phyloP scores from a whole-genome alignment of 2,113 vertebrate species.

The Scolopax mira region DNA sequence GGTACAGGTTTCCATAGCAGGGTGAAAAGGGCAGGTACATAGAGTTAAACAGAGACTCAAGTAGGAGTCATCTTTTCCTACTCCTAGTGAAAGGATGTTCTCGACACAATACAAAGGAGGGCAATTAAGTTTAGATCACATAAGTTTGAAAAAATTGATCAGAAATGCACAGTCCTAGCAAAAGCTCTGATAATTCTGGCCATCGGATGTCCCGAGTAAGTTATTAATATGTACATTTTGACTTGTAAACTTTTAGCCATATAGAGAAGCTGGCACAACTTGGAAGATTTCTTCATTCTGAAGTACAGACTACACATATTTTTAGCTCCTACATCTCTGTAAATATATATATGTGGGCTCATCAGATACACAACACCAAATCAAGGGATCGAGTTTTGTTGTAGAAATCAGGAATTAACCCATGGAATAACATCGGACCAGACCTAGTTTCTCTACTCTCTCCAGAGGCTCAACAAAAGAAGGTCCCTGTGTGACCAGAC shows the following conservation, averaged over 20 bases:
- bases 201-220: background rate
- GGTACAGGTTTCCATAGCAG: background rate
- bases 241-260: background rate
- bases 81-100: background rate
- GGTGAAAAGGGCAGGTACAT: background rate
- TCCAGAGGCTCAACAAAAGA: background rate
- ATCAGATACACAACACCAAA: background rate
- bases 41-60: background rate
- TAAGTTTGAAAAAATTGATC: background rate
- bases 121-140: background rate
- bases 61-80: background rate
- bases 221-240: fast-evolving
- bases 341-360: background rate
- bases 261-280: background rate
- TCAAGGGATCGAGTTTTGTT: background rate
- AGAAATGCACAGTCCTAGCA: background rate
- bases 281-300: background rate
- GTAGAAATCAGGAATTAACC: background rate
- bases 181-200: background rate
- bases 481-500: background rate
- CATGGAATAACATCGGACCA: fast-evolving
- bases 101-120: background rate
- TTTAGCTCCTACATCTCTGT: background rate
- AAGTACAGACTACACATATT: background rate
- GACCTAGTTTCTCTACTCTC: background rate